These are phyloP conservation scores for Cynopterus sphinx DNA, from an alignment of 2,797 vertebrate genomes.

Conservation along the genomic window DNA sequence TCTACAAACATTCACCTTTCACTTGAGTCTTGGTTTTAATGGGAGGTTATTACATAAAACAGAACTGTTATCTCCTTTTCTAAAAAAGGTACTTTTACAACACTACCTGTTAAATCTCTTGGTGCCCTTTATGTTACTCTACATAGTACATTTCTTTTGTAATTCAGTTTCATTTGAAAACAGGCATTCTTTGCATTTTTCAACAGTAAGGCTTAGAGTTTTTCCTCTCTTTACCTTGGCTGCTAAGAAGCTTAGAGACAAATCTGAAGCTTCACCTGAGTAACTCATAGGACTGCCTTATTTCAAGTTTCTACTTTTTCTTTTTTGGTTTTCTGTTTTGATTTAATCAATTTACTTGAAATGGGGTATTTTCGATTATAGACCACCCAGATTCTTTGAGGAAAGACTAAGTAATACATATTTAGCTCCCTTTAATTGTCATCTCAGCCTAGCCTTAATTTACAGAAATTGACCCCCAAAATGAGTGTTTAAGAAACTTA, in stretches of 20 bases:
- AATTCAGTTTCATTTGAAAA: slow-evolving; percentile 16
- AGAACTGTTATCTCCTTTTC: neutral
- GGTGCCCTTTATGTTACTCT: neutral
- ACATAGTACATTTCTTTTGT: neutral
- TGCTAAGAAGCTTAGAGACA: slow-evolving; percentile 29
- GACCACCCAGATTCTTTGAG: slow-evolving; percentile 46
- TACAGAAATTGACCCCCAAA: neutral
- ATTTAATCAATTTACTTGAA: slow-evolving; percentile 48
- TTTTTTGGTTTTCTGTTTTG: slow-evolving; percentile 22
- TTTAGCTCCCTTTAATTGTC: slow-evolving; percentile 34
- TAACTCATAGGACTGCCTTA: neutral
- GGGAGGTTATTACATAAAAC: neutral
- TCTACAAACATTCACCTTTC: neutral
- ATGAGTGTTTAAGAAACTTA: neutral
- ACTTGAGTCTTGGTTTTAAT: slow-evolving; percentile 34
- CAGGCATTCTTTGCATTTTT: neutral
- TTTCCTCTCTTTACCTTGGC: slow-evolving; percentile 29
- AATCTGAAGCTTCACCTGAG: neutral
- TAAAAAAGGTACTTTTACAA: neutral
- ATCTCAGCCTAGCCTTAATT: slow-evolving; percentile 6
- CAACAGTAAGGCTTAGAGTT: neutral
- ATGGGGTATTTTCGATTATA: neutral
- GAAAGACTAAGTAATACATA: slow-evolving; percentile 39
- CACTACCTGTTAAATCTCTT: neutral
- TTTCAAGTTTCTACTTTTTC: slow-evolving; percentile 1